Conservation (phyloP, 2,888 invertebrate species). For the Tipula vernalis region DNA sequence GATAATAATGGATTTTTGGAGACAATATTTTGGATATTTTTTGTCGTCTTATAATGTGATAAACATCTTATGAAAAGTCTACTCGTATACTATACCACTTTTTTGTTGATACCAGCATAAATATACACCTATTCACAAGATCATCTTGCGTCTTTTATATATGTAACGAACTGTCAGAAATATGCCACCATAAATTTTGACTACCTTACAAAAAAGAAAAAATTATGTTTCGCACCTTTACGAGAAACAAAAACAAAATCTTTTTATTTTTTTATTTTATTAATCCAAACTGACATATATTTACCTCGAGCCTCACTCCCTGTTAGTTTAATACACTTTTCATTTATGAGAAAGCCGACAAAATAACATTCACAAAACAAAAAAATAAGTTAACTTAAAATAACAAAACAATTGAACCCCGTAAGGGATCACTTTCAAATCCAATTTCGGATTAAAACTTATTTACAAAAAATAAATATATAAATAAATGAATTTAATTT, state of each 20-base stretch:
- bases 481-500: conserved; percentile 8
- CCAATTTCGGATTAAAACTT: conserved; percentile 9
- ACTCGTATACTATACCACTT: not conserved
- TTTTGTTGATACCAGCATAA: not conserved
- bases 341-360: not conserved
- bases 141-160: not conserved
- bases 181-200: not conserved
- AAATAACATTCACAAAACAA: not conserved
- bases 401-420: conserved; percentile 7
- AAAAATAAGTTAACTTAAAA: not conserved
- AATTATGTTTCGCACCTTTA: not conserved
- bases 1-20: not conserved
- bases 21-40: not conserved
- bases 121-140: not conserved
- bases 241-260: not conserved
- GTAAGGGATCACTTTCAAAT: conserved; percentile 13
- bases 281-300: conserved; percentile 9
- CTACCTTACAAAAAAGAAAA: not conserved
- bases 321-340: not conserved
- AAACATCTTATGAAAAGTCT: not conserved
- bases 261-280: too few species aligned
- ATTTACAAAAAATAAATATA: not conserved
- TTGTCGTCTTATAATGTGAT: not conserved
- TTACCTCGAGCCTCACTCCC: not conserved
- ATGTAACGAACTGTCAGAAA: not conserved